Evolutionary conservation across 2,888 invertebrate species (phyloP).

Genomic region (Drosophila kuntzei): DNA sequence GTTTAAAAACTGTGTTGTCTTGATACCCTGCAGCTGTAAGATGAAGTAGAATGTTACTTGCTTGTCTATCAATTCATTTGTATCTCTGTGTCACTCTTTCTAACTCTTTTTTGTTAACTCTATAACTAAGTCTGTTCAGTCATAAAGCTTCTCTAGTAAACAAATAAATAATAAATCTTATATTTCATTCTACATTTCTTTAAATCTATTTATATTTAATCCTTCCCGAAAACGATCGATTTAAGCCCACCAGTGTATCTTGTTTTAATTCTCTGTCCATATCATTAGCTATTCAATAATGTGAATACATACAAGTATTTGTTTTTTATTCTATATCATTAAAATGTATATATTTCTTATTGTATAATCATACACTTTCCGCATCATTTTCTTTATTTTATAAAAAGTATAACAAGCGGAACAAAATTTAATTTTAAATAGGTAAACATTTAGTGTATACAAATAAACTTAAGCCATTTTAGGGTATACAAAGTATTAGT

Average conservation of each 20-base stretch:
- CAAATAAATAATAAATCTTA: too few species aligned
- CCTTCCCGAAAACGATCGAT: too few species aligned
- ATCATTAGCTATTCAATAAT: too few species aligned
- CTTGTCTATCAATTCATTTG: neutral
- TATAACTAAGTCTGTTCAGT: neutral
- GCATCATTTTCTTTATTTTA: neutral
- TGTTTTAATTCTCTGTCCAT: too few species aligned
- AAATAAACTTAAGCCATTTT: neutral
- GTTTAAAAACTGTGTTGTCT: slow-evolving; percentile 2
- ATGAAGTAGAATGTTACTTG: neutral
- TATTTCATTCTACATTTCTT: too few species aligned
- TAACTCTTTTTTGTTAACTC: neutral
- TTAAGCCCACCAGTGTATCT: too few species aligned
- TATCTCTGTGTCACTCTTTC: neutral
- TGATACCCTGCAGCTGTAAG: slow-evolving; percentile 23
- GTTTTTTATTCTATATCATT: too few species aligned
- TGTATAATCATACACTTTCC: neutral
- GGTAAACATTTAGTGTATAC: neutral
- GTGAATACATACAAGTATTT: too few species aligned
- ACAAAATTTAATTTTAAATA: neutral
- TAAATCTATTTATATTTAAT: too few species aligned
- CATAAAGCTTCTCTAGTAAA: too few species aligned
- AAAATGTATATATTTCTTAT: neutral
- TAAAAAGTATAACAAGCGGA: neutral
- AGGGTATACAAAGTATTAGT: slow-evolving; percentile 45